Evolutionary conservation across 2,113 vertebrate genomes (phyloP).

Genomic region (Vulpes lagopus): DNA sequence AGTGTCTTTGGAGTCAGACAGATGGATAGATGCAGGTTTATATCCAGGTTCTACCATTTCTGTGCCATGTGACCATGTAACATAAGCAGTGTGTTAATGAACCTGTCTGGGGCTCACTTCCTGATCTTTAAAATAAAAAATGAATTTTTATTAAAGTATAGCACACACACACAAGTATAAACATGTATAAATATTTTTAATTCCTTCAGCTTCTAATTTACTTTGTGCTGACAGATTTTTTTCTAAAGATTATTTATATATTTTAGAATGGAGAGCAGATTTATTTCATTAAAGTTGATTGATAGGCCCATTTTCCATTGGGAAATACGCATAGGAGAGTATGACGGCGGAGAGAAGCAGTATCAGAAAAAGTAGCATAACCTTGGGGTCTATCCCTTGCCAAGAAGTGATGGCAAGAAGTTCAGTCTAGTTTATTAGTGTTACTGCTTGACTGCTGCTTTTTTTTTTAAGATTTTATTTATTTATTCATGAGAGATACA

Average conservation of each 20-base stretch:
- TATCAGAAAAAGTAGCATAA: background rate
- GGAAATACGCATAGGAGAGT: background rate
- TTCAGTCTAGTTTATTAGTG: background rate
- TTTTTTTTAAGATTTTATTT: too few species aligned
- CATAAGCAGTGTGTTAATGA: constrained; percentile 5
- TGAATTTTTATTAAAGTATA: constrained; percentile 37
- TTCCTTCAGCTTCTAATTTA: background rate
- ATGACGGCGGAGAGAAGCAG: background rate
- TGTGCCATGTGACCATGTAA: background rate
- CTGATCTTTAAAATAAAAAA: constrained; percentile 38
- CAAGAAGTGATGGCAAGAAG: background rate
- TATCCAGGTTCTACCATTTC: background rate
- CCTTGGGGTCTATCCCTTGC: background rate
- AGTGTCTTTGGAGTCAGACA: background rate
- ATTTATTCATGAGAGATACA: too few species aligned
- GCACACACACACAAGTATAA: background rate
- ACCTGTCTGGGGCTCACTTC: background rate
- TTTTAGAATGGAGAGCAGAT: background rate
- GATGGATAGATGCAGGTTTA: background rate
- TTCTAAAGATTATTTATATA: background rate
- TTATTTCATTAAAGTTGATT: background rate
- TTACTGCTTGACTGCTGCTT: background rate
- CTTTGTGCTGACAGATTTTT: background rate
- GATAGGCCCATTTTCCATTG: background rate
- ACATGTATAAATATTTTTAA: background rate